These are phyloP conservation scores for Sclerodermus sp. DNA, from an alignment of 2,888 invertebrate species.

Conservation along the genomic window DNA sequence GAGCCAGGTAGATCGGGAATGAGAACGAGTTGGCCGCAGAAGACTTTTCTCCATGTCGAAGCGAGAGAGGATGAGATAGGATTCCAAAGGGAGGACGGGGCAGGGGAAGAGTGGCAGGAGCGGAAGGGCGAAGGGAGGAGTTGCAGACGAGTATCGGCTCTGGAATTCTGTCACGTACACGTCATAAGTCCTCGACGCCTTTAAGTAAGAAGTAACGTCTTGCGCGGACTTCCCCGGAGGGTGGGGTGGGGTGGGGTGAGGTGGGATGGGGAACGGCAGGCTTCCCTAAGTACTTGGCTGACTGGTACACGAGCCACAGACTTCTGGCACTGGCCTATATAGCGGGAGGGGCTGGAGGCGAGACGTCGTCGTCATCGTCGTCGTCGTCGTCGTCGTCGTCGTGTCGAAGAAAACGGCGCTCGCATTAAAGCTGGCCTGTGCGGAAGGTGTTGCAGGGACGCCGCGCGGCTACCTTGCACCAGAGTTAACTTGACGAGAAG, in stretches of 20 bases:
- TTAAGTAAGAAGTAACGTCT: conserved; percentile 44
- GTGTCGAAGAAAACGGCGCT: conserved; percentile 3
- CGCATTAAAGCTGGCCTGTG: conserved; percentile 1
- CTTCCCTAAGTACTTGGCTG: conserved; percentile 35
- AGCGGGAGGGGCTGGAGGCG: no score
- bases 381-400: not conserved
- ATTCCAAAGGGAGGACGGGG: conserved; percentile 7
- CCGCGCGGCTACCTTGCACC: conserved; percentile 28
- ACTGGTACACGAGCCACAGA: conserved; percentile 18
- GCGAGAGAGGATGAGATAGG: conserved; percentile 2
- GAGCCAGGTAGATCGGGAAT: no score
- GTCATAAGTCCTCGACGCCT: conserved; percentile 49
- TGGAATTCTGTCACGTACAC: conserved; percentile 52
- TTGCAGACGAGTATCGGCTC: conserved; percentile 22
- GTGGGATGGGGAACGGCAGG: conserved; percentile 13
- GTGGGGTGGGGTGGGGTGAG: conserved; percentile 4
- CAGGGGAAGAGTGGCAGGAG: conserved; percentile 3
- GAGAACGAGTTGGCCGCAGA: no score
- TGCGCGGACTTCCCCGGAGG: not conserved
- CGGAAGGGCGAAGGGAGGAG: conserved; percentile 2
- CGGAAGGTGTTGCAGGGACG: conserved; percentile 14
- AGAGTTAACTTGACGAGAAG: conserved; percentile 44
- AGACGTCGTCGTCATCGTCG: not conserved
- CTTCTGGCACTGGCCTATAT: conserved; percentile 11
- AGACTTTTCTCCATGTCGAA: not conserved